A percentile compares a stretch with the other conserved stretches of the same genome.
Evolutionary conservation across 2,888 invertebrate species (phyloP).

Genomic region (Drosophila recens): DNA sequence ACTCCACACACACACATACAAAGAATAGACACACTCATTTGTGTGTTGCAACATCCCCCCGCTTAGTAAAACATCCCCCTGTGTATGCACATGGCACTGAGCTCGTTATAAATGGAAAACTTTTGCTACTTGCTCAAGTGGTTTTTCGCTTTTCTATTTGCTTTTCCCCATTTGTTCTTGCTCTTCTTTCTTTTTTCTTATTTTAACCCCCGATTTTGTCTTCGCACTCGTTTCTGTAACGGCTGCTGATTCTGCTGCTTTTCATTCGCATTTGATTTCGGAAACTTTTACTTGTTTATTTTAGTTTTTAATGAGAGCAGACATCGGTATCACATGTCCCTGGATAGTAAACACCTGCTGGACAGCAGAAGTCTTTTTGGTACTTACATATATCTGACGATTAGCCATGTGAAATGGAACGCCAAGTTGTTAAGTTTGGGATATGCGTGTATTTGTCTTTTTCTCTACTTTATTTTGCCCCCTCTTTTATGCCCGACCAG

Average conservation of each 20-base stretch:
- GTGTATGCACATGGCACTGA: conserved; percentile 51
- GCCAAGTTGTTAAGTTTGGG: conserved; percentile 59
- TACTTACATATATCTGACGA: conserved; percentile 59
- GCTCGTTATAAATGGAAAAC: conserved; percentile 82
- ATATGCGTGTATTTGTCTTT: conserved; percentile 8
- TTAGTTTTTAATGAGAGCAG: conserved; percentile 77
- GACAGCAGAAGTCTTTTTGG: neutral
- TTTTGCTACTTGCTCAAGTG: conserved; percentile 80
- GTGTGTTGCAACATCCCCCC: conserved; percentile 1
- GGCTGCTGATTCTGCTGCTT: conserved; percentile 25
- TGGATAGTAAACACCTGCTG: conserved; percentile 46
- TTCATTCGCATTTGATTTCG: conserved; percentile 63
- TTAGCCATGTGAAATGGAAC: conserved; percentile 74
- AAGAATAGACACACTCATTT: conserved; percentile 43
- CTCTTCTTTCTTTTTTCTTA: conserved; percentile 11
- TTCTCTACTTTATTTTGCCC: neutral
- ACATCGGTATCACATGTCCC: conserved; percentile 59
- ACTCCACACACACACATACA: conserved; percentile 35
- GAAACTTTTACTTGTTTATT: conserved; percentile 73
- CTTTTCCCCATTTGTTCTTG: conserved; percentile 43
- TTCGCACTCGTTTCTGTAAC: conserved; percentile 14
- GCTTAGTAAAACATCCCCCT: conserved; percentile 32
- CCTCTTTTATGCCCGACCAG: conserved; percentile 17
- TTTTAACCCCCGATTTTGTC: conserved; percentile 29
- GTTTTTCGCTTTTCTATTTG: conserved; percentile 62